Percentiles rank a stretch among this genome's conserved stretches.
These are phyloP conservation scores for Nannoperca obscura DNA, from an alignment of 2,797 vertebrate genomes.

Conservation along the genomic window DNA sequence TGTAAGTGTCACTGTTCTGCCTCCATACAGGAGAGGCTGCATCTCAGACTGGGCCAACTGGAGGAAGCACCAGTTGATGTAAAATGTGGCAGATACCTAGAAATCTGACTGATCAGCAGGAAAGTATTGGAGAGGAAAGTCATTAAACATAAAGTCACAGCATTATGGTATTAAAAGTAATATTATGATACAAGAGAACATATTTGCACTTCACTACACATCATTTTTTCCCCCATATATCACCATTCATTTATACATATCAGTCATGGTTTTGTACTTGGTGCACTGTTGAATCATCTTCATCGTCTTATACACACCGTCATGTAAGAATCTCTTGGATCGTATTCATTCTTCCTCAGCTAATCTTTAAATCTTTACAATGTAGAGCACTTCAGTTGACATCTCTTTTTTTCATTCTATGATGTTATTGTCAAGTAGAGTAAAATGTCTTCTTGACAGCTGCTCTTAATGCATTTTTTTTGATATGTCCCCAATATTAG, in stretches of 20 bases:
- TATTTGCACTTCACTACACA: background rate
- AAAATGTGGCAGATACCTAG: background rate
- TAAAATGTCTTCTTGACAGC: no score
- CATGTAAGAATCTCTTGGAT: background rate
- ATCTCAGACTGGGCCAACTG: constrained; percentile 18
- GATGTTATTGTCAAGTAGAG: no score
- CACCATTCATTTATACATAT: background rate
- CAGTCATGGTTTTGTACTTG: background rate
- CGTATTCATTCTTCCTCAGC: background rate
- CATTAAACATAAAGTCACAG: no score
- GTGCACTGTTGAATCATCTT: background rate
- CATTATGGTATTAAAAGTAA: background rate
- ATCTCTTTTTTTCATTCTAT: no score
- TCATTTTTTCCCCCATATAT: background rate
- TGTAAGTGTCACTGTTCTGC: no score
- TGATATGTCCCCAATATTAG: no score
- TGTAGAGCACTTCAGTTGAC: no score
- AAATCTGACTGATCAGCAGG: constrained; percentile 6
- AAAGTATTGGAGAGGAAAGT: background rate
- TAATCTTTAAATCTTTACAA: background rate
- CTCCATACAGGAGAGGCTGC: background rate
- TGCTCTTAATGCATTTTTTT: no score
- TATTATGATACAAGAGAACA: background rate
- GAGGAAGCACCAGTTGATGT: constrained; percentile 35
- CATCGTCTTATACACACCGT: background rate